Evolutionary conservation across 2,113 vertebrate species (phyloP).

Genomic region (Varanus salvator): DNA sequence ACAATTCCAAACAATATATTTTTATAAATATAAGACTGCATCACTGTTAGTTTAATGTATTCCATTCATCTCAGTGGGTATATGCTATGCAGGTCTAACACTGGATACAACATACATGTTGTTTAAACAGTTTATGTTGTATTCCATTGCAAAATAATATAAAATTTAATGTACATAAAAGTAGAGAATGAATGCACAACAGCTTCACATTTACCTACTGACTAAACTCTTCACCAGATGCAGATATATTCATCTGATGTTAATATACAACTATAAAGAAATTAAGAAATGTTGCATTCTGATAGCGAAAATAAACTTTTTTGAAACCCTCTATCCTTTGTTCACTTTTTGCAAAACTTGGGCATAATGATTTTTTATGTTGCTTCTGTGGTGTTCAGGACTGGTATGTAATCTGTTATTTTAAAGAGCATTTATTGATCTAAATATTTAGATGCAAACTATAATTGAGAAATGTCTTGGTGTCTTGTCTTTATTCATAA

Average conservation of each 20-base stretch:
- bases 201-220: not conserved
- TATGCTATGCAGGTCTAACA: not conserved
- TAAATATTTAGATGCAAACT: not conserved
- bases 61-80: not conserved
- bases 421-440: not conserved
- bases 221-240: not conserved
- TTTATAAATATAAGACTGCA: accelerated
- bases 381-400: not conserved
- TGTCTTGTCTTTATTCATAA: not conserved
- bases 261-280: not conserved
- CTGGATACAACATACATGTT: not conserved
- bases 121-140: not conserved
- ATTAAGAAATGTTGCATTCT: not conserved
- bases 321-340: not conserved
- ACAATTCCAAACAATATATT: not conserved
- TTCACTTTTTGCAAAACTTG: not conserved
- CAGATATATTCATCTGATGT: not conserved
- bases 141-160: not conserved
- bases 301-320: not conserved
- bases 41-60: not conserved
- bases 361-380: not conserved
- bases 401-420: not conserved
- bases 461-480: not conserved
- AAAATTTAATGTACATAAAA: not conserved
- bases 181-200: not conserved